Percentiles rank a stretch among this genome's conserved stretches.
These are phyloP conservation scores for Aquatica leii DNA, from an alignment of 2,888 invertebrate species.

Conservation along the genomic window DNA sequence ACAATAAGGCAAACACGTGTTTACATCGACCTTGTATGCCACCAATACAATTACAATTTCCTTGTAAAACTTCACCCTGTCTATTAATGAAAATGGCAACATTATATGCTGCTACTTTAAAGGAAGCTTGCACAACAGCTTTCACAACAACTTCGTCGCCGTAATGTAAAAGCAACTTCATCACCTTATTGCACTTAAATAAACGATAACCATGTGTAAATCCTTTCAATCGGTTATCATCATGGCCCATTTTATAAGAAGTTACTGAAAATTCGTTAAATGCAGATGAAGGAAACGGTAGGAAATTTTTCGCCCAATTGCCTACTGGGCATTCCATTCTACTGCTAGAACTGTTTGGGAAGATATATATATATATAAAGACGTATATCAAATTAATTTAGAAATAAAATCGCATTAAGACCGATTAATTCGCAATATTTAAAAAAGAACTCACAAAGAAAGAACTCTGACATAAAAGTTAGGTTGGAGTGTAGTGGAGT, in stretches of 20 bases:
- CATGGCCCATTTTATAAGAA: slow-evolving; percentile 1
- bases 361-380: slow-evolving; percentile 3
- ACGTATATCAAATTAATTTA: too few species aligned
- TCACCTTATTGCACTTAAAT: slow-evolving; percentile 5
- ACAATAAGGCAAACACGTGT: too few species aligned
- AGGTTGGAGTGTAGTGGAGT: slow-evolving; percentile 1
- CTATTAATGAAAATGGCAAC: slow-evolving; percentile 3
- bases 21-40: too few species aligned
- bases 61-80: too few species aligned
- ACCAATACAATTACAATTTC: too few species aligned
- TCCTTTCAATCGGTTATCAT: slow-evolving; percentile 5
- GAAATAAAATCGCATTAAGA: neutral
- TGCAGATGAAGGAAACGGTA: slow-evolving; percentile 3
- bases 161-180: slow-evolving; percentile 1
- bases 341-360: slow-evolving; percentile 3
- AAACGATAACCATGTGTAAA: slow-evolving; percentile 5
- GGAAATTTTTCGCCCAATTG: slow-evolving; percentile 1
- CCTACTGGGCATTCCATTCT: slow-evolving; percentile 3
- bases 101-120: slow-evolving; percentile 2
- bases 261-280: slow-evolving; percentile 1
- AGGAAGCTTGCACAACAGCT: slow-evolving; percentile 4
- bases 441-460: too few species aligned
- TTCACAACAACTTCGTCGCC: slow-evolving; percentile 2
- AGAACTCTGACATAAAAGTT: slow-evolving; percentile 3
- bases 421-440: neutral